phyloP scores from a whole-genome alignment of 2,797 vertebrate species.

The Myotis pilosus region DNA sequence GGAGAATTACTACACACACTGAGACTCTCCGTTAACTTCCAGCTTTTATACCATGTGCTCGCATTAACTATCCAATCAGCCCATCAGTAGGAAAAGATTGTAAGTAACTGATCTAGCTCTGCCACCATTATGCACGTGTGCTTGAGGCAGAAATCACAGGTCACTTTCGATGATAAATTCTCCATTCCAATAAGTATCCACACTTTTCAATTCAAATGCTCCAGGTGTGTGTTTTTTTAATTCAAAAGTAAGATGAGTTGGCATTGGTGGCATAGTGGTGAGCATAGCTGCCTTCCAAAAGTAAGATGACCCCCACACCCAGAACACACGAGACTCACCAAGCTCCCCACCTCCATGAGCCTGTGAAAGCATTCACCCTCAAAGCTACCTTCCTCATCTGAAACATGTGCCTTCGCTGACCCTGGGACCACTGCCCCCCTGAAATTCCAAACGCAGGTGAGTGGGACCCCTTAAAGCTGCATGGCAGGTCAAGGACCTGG shows the following conservation, averaged over 20 bases:
- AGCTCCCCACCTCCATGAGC: background rate
- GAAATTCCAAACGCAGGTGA: background rate
- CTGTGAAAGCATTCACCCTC: background rate
- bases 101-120: background rate
- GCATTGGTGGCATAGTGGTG: conserved; percentile 82
- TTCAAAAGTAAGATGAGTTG: background rate
- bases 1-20: background rate
- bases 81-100: background rate
- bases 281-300: conserved; percentile 86
- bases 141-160: background rate
- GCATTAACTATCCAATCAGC: background rate
- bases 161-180: background rate
- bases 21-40: background rate
- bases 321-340: background rate
- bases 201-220: background rate
- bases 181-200: background rate
- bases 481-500: background rate
- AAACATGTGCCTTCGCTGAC: background rate
- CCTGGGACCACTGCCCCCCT: background rate
- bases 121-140: no score
- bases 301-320: background rate
- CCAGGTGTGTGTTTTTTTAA: background rate
- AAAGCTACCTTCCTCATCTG: background rate
- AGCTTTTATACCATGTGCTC: background rate
- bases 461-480: background rate